phyloP scores from a whole-genome alignment of 2,113 vertebrate genomes.

The Corvus cornix region DNA sequence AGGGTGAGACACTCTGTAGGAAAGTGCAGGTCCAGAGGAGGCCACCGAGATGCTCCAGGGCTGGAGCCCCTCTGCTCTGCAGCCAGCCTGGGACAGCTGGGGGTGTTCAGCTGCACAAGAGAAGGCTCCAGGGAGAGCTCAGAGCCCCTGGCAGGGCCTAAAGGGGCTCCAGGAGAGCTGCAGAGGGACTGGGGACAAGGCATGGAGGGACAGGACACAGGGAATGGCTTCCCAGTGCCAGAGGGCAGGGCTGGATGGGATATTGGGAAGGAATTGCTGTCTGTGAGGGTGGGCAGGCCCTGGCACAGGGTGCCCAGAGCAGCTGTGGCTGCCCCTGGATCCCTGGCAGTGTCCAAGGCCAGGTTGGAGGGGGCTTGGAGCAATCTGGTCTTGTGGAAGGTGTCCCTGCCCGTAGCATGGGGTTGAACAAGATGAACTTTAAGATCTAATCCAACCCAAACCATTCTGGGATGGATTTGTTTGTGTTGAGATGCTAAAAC shows the following conservation, averaged over 20 bases:
- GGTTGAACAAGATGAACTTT: rapidly evolving
- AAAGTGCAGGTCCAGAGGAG: not conserved
- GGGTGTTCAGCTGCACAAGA: rapidly evolving
- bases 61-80: not conserved
- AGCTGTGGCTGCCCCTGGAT: not conserved
- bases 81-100: not conserved
- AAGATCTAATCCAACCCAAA: not conserved
- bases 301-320: not conserved
- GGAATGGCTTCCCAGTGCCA: not conserved
- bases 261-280: rapidly evolving
- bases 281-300: not conserved
- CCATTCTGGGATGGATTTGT: not conserved
- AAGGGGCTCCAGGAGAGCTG: not conserved
- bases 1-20: not conserved
- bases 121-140: too few relatives aligned
- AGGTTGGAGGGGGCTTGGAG: not conserved
- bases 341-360: not conserved
- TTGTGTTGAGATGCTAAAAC: not conserved
- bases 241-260: not conserved
- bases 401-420: not conserved
- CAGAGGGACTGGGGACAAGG: not conserved
- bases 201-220: not conserved
- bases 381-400: too few relatives aligned
- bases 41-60: not conserved
- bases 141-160: too few relatives aligned